These are phyloP conservation scores for Lepidurus packardi DNA, from an alignment of 1,140 invertebrate species.

Conservation along the genomic window DNA sequence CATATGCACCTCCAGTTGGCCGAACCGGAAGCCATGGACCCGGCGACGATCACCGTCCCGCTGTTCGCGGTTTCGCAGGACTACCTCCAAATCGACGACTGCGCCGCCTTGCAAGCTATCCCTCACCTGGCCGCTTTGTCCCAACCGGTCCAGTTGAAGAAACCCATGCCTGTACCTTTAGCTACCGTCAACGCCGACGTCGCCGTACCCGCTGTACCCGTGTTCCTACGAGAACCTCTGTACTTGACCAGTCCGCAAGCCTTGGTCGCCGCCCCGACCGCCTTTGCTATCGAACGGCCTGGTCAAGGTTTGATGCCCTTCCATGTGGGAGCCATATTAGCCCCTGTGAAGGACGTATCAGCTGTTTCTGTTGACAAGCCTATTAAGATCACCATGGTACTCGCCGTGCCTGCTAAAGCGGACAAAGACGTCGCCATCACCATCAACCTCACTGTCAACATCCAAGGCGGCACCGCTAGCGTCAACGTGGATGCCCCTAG, in stretches of 20 bases:
- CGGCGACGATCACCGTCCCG: background rate
- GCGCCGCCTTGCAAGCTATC: slow-evolving; percentile 12
- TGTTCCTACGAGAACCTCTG: background rate
- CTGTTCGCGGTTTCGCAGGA: background rate
- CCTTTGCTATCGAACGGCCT: background rate
- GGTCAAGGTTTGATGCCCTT: slow-evolving; percentile 3
- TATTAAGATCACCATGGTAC: background rate
- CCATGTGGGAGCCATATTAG: background rate
- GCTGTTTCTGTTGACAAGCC: background rate
- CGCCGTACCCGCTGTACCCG: background rate
- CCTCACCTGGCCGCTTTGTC: background rate
- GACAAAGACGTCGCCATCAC: slow-evolving; percentile 8
- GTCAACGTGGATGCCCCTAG: background rate
- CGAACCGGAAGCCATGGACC: background rate
- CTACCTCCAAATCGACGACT: slow-evolving; percentile 8
- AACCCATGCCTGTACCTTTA: background rate
- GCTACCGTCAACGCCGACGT: background rate
- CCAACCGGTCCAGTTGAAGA: background rate
- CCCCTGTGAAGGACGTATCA: background rate
- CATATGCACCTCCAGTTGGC: background rate
- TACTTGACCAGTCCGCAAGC: background rate
- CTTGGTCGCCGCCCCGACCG: background rate
- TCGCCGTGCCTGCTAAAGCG: background rate
- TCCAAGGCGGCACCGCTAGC: background rate
- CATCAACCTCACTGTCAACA: background rate